Evolutionary conservation across 2,888 invertebrate genomes (phyloP).

Genomic region (Altica lythri): DNA sequence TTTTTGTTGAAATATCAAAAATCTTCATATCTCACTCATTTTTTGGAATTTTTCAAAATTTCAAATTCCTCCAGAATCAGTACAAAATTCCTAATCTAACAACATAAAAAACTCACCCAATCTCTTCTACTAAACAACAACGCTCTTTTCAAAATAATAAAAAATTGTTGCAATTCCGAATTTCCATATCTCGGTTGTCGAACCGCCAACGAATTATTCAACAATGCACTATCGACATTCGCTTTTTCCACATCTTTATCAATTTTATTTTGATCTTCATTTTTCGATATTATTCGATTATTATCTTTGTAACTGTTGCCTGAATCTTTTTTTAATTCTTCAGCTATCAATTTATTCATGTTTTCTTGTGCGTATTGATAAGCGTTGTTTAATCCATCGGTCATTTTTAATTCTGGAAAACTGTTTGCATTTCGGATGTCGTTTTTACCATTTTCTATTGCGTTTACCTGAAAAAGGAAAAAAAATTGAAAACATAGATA

Average conservation of each 20-base stretch:
- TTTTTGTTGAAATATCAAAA: no score
- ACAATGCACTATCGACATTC: slow-evolving; percentile 69
- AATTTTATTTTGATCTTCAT: slow-evolving; percentile 50
- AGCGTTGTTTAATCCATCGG: slow-evolving; percentile 59
- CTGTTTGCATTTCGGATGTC: slow-evolving; percentile 77
- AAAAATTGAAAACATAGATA: background rate
- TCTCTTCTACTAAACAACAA: slow-evolving; percentile 84
- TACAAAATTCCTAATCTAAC: no score
- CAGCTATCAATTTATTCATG: slow-evolving; percentile 39
- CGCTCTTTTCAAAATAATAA: slow-evolving; percentile 84
- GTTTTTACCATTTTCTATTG: no score
- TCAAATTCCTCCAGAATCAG: no score
- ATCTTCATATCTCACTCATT: no score
- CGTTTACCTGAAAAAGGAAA: background rate
- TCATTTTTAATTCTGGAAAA: slow-evolving; percentile 61
- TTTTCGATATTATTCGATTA: slow-evolving; percentile 65
- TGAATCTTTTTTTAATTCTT: slow-evolving; percentile 61
- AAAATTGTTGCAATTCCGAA: slow-evolving; percentile 81
- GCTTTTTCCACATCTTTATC: slow-evolving; percentile 60
- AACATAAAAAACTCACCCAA: slow-evolving; percentile 86
- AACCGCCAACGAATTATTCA: slow-evolving; percentile 64
- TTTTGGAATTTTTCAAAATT: no score
- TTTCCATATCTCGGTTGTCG: slow-evolving; percentile 81
- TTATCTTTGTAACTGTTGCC: slow-evolving; percentile 57
- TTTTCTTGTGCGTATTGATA: slow-evolving; percentile 47